Evolutionary conservation across 2,797 vertebrate species (phyloP), one percentile per base, ranked within the genome.

Genomic region (Rachycentron canadum): DNA sequence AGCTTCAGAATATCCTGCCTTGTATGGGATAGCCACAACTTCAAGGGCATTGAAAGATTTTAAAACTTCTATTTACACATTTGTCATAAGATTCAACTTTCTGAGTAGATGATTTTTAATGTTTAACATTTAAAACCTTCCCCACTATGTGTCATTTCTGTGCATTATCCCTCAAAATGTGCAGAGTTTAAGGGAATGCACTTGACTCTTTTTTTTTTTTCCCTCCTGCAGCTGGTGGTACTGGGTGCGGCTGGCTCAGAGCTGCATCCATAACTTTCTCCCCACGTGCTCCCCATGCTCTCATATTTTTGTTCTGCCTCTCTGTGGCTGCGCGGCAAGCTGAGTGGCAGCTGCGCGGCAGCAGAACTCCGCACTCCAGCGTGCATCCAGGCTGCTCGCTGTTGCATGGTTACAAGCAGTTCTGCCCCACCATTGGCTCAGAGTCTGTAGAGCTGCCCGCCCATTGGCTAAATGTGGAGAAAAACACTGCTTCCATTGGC

Each of bases 371-470:
- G 81, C 86, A 67, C 76, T 81, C 63, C 72, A 32, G 71, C 70
- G 57, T 81, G 86, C 85, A 62, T 73, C 60, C 63, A 73, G 82
- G 73, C 88, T 89, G 85, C 91, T 94, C 65, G 85, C 91, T 89
- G 94, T 94, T 93, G 95, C 95, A 95, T 95, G 93, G 95, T 95
- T 95, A 96, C 95, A 96, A 89, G 40, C 90, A 58, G 76, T 12
- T 53, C 80, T 66, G 59, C 80, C 38, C 75, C 1, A 26, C 86
- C 59, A 94, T 94, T 95, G 87, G 95, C 89, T 91, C 52, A 13
- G n/a, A 32, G 30, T 55, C 78, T n/a, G 76, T 81, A 40, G 59
- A 73, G 86, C 77, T 16, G 61, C 45, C 50, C 65, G 8, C 52
- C 56, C 69, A 92, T 94, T 95, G 93, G 94, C 82, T 32, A 1